A percentile compares a stretch with the other conserved stretches of the same genome.
Conservation (phyloP, 2,888 invertebrate genomes). For the Baronia brevicornis region DNA sequence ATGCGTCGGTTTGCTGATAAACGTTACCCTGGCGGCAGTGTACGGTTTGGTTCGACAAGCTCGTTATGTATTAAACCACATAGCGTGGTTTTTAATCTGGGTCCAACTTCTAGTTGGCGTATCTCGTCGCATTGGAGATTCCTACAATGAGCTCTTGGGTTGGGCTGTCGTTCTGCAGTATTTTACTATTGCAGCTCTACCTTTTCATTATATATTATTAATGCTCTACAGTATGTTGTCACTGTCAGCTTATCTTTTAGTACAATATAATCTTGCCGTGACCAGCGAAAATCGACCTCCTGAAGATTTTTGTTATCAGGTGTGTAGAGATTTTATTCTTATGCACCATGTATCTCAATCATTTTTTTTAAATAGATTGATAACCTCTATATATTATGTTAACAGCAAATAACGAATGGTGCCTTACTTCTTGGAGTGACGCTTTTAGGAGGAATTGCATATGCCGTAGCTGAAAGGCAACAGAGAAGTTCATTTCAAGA, state of each 20-base stretch:
- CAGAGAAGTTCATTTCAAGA: slow-evolving; percentile 92
- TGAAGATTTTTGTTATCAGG: slow-evolving; percentile 56
- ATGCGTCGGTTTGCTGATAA: slow-evolving; percentile 34
- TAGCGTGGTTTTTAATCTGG: slow-evolving; percentile 79
- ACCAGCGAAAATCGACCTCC: slow-evolving; percentile 43
- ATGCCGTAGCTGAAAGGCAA: slow-evolving; percentile 87
- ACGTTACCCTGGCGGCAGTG: slow-evolving; percentile 36
- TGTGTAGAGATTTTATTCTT: slow-evolving; percentile 27
- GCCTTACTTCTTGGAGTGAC: slow-evolving; percentile 83
- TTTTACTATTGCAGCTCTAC: slow-evolving; percentile 83
- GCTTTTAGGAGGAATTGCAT: slow-evolving; percentile 78
- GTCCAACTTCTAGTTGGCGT: slow-evolving; percentile 46
- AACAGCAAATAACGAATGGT: slow-evolving; percentile 82
- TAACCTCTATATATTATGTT: slow-evolving; percentile 18
- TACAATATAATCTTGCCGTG: slow-evolving; percentile 54
- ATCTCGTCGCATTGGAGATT: slow-evolving; percentile 66
- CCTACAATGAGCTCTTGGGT: slow-evolving; percentile 79
- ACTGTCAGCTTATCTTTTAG: slow-evolving; percentile 41
- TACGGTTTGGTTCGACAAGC: slow-evolving; percentile 36
- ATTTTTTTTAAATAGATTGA: slow-evolving; percentile 1
- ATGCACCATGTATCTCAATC: not conserved
- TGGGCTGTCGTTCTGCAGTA: slow-evolving; percentile 86
- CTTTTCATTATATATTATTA: slow-evolving; percentile 66
- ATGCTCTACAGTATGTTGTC: slow-evolving; percentile 47
- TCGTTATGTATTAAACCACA: slow-evolving; percentile 77